These are phyloP conservation scores for Anarsia innoxiella DNA, from an alignment of 2,888 invertebrate genomes.

Conservation along the genomic window DNA sequence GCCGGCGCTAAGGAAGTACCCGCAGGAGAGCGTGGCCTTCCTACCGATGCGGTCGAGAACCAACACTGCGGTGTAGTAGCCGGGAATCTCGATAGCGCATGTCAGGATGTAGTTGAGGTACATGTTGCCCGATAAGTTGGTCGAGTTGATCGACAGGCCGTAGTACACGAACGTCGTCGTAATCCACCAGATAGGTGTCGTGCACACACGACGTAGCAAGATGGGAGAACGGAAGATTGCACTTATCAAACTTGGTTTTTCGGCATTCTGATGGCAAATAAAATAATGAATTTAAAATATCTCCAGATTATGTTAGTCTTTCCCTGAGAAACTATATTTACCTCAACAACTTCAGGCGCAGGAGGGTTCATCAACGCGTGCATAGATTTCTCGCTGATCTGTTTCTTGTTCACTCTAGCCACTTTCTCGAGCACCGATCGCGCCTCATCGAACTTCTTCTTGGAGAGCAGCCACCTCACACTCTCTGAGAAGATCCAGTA, in stretches of 20 bases:
- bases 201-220: constrained; percentile 75
- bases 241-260: constrained; percentile 1
- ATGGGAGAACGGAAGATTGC: constrained; percentile 43
- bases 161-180: constrained; percentile 87
- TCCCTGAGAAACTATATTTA: no score
- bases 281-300: no score
- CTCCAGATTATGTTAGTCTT: no score
- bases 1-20: constrained; percentile 58
- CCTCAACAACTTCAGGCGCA: neutral
- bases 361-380: constrained; percentile 12
- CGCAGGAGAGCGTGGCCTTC: constrained; percentile 44
- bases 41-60: constrained; percentile 78
- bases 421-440: constrained; percentile 70
- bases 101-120: constrained; percentile 84
- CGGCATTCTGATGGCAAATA: neutral
- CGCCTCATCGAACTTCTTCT: constrained; percentile 74
- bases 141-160: constrained; percentile 85
- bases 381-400: constrained; percentile 21
- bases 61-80: constrained; percentile 77
- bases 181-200: constrained; percentile 86
- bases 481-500: constrained; percentile 79
- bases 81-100: constrained; percentile 81
- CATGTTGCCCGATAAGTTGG: constrained; percentile 82
- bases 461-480: constrained; percentile 80
- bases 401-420: constrained; percentile 39